Percentiles rank a stretch among this genome's conserved stretches.
phyloP scores from a whole-genome alignment of 2,797 vertebrate species.

The Limosa lapponica region DNA sequence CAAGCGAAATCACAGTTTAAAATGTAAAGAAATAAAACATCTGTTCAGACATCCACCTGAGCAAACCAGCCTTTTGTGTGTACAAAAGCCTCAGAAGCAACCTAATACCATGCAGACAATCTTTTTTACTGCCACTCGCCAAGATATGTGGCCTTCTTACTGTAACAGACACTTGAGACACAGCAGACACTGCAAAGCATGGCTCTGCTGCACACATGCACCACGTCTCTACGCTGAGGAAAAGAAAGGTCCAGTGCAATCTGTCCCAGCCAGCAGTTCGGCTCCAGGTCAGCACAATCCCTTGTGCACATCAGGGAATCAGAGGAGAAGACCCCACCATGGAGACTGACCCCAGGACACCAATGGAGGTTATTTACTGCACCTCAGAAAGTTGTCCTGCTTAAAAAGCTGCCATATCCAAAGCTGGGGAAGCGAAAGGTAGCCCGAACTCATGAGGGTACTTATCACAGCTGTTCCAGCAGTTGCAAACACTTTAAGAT shows the following conservation, averaged over 20 bases:
- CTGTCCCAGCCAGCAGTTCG: background rate
- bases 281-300: background rate
- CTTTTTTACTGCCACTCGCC: background rate
- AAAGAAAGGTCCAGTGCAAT: background rate
- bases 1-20: background rate
- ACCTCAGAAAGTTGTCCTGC: background rate
- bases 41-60: background rate
- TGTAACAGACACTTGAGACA: background rate
- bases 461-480: background rate
- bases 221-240: background rate
- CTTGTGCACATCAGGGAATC: rapidly evolving
- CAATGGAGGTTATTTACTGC: background rate
- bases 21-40: background rate
- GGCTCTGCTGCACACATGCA: rapidly evolving
- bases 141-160: background rate
- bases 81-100: background rate
- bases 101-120: background rate
- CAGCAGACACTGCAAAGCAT: background rate
- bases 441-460: background rate
- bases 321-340: rapidly evolving
- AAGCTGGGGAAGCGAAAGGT: background rate
- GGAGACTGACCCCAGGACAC: background rate
- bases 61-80: background rate
- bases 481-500: background rate
- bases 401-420: background rate